A percentile compares a stretch with the other conserved stretches of the same genome.
phyloP scores from a whole-genome alignment of 2,888 invertebrate species.

The Malthinus flaveolus region DNA sequence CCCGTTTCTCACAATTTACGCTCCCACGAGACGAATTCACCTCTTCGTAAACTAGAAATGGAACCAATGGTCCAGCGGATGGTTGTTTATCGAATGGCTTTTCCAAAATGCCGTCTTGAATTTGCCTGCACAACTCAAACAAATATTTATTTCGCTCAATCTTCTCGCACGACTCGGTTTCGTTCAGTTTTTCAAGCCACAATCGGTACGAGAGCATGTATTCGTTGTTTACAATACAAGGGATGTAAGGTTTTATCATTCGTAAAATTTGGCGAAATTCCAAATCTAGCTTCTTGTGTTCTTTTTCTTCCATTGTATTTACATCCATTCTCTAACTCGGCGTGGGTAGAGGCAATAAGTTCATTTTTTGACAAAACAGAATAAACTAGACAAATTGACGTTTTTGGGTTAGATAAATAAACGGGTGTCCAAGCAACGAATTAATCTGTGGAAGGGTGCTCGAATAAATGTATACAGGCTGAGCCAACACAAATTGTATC shows the following conservation, averaged over 20 bases:
- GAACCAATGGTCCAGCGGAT: constrained; percentile 23
- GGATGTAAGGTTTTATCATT: constrained; percentile 38
- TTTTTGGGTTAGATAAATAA: too few relatives aligned
- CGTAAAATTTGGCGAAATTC: constrained; percentile 36
- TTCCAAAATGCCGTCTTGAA: constrained; percentile 35
- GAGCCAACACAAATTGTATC: too few relatives aligned
- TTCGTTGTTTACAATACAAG: constrained; percentile 36
- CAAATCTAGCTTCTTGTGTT: constrained; percentile 29
- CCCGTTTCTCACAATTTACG: too few relatives aligned
- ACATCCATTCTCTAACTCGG: constrained; percentile 4
- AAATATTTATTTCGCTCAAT: constrained; percentile 34
- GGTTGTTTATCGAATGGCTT: constrained; percentile 35
- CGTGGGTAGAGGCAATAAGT: too few relatives aligned
- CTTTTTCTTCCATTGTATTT: not conserved
- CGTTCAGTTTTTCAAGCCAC: constrained; percentile 39
- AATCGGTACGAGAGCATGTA: constrained; percentile 35
- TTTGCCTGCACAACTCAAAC: constrained; percentile 34
- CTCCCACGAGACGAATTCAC: too few relatives aligned
- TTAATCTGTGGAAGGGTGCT: too few relatives aligned
- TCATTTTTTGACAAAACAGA: not conserved
- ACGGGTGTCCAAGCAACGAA: too few relatives aligned
- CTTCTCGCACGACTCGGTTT: constrained; percentile 30
- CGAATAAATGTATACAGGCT: too few relatives aligned
- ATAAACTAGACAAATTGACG: too few relatives aligned
- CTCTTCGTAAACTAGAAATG: not conserved